Conservation (phyloP, 2,888 invertebrate species). For the Lithodes maja region DNA sequence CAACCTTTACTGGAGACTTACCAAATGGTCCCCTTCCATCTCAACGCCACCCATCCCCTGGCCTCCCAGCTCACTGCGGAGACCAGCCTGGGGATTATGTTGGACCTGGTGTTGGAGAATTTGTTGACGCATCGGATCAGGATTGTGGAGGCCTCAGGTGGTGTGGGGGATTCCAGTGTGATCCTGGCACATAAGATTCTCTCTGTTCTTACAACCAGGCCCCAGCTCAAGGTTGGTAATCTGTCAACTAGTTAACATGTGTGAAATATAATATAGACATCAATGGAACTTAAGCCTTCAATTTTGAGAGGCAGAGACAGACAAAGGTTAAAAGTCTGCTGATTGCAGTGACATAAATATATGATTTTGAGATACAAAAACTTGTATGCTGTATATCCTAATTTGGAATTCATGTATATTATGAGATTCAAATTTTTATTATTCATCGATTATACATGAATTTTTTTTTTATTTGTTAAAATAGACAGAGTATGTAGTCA, state of each 20-base stretch:
- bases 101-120: slow-evolving; percentile 89
- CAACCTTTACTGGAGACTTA: slow-evolving; percentile 90
- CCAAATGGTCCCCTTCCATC: slow-evolving; percentile 79
- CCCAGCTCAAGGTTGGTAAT: slow-evolving; percentile 44
- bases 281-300: too few species aligned
- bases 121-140: slow-evolving; percentile 83
- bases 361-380: too few species aligned
- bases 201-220: not conserved
- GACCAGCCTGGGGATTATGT: slow-evolving; percentile 73
- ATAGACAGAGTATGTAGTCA: slow-evolving; percentile 13
- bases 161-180: not conserved
- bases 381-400: too few species aligned
- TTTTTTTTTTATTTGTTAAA: too few species aligned
- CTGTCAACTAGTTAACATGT: too few species aligned
- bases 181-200: slow-evolving; percentile 5
- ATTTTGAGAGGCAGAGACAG: too few species aligned
- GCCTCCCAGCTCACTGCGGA: slow-evolving; percentile 11
- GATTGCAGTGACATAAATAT: too few species aligned
- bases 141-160: slow-evolving; percentile 66
- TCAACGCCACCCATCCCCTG: slow-evolving; percentile 1
- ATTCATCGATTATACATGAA: too few species aligned
- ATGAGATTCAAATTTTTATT: too few species aligned
- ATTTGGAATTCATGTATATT: too few species aligned
- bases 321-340: too few species aligned
- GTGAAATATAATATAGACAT: too few species aligned